Evolutionary conservation across 2,888 invertebrate species (phyloP).

Genomic region (Heliconius hortense): DNA sequence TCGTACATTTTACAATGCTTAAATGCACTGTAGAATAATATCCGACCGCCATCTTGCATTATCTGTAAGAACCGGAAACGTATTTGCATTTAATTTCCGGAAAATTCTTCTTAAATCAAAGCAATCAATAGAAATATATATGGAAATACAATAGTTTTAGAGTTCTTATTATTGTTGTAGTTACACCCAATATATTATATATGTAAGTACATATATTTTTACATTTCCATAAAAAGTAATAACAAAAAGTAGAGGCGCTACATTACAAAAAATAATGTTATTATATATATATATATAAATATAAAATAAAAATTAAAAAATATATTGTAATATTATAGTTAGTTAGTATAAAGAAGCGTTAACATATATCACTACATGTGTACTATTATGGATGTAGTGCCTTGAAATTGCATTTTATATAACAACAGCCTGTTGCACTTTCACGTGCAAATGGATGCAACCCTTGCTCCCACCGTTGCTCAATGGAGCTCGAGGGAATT

Average conservation of each 20-base stretch:
- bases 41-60: neutral
- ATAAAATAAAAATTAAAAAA: too few species aligned
- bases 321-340: too few species aligned
- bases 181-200: neutral
- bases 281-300: too few species aligned
- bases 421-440: conserved; percentile 5
- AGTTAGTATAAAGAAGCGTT: too few species aligned
- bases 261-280: too few species aligned
- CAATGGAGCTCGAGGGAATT: neutral
- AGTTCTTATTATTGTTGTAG: neutral
- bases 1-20: neutral
- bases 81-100: neutral
- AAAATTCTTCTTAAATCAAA: neutral
- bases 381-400: neutral
- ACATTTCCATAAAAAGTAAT: too few species aligned
- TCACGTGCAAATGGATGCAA: neutral
- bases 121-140: neutral
- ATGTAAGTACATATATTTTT: too few species aligned
- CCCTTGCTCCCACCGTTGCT: neutral
- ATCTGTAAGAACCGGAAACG: neutral
- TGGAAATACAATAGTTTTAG: neutral
- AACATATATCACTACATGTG: neutral
- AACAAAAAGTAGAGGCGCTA: too few species aligned
- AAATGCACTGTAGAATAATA: neutral
- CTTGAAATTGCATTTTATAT: neutral